Evolutionary conservation across 2,113 vertebrate species (phyloP), one percentile per base, ranked within the genome.

Genomic region (Herpailurus yagouaroundi): DNA sequence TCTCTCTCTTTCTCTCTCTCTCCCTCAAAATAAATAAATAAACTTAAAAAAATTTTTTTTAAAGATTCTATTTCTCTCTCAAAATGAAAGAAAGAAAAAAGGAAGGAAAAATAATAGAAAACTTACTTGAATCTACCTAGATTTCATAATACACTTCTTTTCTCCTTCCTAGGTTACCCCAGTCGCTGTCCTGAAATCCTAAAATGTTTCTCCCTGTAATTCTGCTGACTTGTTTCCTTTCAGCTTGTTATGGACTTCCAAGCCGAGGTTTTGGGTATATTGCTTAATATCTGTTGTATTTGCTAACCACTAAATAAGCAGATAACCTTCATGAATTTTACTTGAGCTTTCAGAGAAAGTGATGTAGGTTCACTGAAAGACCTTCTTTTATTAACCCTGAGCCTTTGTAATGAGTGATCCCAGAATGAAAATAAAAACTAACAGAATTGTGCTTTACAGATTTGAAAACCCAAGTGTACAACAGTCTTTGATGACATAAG

Each of bases 391-490:
- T 80, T 74, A 81, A 7, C 7, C 33, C 16, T 33, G 23, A 79
- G 36, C 1, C 69, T 73, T 82, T 79, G 10, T 64, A 79, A 57
- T 57, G 23, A 66, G 31, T 45, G 38, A 64, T n/a, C 52, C 13
- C 71, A 83, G 52, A 77, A 84, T 89, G 16, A 92, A 84, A 79
- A 84, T 74, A 36, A 89, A 92, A 92, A 92, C 15, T 41, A 82
- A 52, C 25, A 82, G 83, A 73, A 94, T 29, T 50, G 16, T 84
- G 31, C 73, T 66, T 84, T 89, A 89, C 25, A 41, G 31, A 71
- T 66, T n/a, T 88, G 69, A 94, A 94, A 79, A 85, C 25, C 64
- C 14, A 80, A 63, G 23, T 7, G 21, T 87, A 45, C 77, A 69
- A 95, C 11, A 84, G 33, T 68, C 19, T 96, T 77, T 60, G 29